Evolutionary conservation across 2,888 invertebrate genomes (phyloP).

Genomic region (Ornithoptera alexandrae): DNA sequence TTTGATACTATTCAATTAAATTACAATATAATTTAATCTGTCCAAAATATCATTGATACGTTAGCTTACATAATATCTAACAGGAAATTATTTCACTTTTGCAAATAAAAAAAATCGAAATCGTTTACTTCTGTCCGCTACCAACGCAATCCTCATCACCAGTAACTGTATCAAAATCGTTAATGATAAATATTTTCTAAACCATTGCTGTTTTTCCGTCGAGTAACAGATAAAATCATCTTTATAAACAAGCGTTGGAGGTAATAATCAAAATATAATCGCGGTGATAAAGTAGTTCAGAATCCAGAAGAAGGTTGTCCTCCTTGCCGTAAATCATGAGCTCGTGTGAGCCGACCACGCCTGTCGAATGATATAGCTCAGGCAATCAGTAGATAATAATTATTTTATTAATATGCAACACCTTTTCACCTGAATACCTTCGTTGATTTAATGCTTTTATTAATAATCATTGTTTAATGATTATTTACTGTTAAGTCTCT

Average conservation of each 20-base stretch:
- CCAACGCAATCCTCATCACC: slow-evolving; percentile 41
- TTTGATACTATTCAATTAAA: too few relatives aligned
- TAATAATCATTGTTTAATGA: slow-evolving; percentile 26
- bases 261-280: neutral
- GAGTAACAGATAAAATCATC: neutral
- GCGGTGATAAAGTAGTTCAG: slow-evolving; percentile 4
- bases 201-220: slow-evolving; percentile 28
- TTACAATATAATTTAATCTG: neutral
- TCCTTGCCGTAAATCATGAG: slow-evolving; percentile 58
- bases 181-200: neutral
- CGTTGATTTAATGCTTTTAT: slow-evolving; percentile 55
- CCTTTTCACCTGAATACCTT: slow-evolving; percentile 61
- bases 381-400: slow-evolving; percentile 64
- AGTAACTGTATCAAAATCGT: neutral
- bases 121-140: slow-evolving; percentile 48
- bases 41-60: neutral
- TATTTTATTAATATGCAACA: slow-evolving; percentile 72
- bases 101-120: slow-evolving; percentile 53
- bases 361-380: slow-evolving; percentile 55
- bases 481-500: neutral
- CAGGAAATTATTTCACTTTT: slow-evolving; percentile 58
- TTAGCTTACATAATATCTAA: slow-evolving; percentile 41
- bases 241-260: slow-evolving; percentile 30
- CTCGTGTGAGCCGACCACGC: slow-evolving; percentile 71
- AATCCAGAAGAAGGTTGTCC: slow-evolving; percentile 36